These are phyloP conservation scores for Neostethus bicornis DNA, from an alignment of 2,797 vertebrate species.

Conservation along the genomic window DNA sequence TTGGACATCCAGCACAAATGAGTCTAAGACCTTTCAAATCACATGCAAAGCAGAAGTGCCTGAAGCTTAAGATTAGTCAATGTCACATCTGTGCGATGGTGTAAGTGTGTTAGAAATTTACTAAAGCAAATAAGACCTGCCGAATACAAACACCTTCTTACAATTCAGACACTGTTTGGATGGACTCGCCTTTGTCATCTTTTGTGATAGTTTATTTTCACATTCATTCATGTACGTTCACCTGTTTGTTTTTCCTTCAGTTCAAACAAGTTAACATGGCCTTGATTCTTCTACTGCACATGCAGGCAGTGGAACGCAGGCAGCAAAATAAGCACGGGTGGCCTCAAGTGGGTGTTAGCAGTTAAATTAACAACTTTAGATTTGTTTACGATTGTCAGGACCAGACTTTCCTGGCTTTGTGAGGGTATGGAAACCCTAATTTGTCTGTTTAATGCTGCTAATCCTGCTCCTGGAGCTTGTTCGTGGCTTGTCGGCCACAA, in stretches of 20 bases:
- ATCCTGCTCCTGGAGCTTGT: slow-evolving; percentile 68
- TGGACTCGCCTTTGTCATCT: slow-evolving; percentile 3
- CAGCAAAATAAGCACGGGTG: slow-evolving; percentile 56
- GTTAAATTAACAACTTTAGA: slow-evolving; percentile 53
- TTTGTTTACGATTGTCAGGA: slow-evolving; percentile 66
- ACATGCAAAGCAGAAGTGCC: slow-evolving; percentile 39
- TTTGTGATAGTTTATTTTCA: slow-evolving; percentile 75
- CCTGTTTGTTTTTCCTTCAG: slow-evolving; percentile 76
- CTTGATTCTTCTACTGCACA: slow-evolving; percentile 56
- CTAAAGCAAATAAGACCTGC: slow-evolving; percentile 31
- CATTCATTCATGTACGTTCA: slow-evolving; percentile 38
- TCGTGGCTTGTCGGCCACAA: slow-evolving; percentile 45
- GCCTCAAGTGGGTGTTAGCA: slow-evolving; percentile 46
- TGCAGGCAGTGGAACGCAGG: slow-evolving; percentile 1
- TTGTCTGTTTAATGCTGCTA: slow-evolving; percentile 69
- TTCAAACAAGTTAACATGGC: slow-evolving; percentile 51
- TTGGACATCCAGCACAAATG: slow-evolving; percentile 37
- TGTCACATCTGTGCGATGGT: slow-evolving; percentile 45
- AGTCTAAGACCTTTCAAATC: slow-evolving; percentile 15
- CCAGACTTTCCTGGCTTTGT: slow-evolving; percentile 37
- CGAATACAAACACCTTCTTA: neutral
- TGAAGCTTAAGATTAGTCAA: slow-evolving; percentile 45
- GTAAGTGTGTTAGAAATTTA: slow-evolving; percentile 15
- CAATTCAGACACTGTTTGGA: slow-evolving; percentile 11
- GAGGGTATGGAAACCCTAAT: slow-evolving; percentile 53